Evolutionary conservation across 2,797 vertebrate genomes (phyloP).

Genomic region (Onychomys leucogaster): DNA sequence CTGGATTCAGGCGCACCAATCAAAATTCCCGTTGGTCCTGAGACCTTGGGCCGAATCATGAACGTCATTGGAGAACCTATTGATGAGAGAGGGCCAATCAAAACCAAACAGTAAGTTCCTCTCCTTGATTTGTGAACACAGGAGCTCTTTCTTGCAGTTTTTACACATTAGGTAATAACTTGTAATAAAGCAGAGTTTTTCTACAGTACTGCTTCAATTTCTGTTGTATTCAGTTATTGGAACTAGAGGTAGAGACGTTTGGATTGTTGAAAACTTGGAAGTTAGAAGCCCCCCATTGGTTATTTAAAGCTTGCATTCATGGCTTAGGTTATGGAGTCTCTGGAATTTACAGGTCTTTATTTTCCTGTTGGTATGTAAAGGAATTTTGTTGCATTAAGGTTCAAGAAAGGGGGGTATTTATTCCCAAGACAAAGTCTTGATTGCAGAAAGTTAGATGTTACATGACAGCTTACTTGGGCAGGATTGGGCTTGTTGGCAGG

Average conservation of each 20-base stretch:
- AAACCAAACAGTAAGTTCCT: slow-evolving; percentile 94
- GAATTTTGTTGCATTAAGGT: slow-evolving; percentile 1
- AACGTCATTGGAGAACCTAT: slow-evolving; percentile 99
- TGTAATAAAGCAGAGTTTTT: not conserved
- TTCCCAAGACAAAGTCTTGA: slow-evolving; percentile 34
- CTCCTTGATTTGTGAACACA: not conserved
- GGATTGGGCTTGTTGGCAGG: not conserved
- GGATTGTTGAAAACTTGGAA: not conserved
- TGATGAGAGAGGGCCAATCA: slow-evolving; percentile 97
- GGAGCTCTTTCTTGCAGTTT: slow-evolving; percentile 20
- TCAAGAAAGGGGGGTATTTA: slow-evolving; percentile 6
- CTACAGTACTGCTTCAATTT: not conserved
- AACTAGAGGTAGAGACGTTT: slow-evolving; percentile 27
- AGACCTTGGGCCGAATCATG: slow-evolving; percentile 98
- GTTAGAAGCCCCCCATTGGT: not conserved
- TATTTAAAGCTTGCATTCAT: not conserved
- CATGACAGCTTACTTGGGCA: not conserved
- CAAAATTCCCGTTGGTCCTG: slow-evolving; percentile 98
- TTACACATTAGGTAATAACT: not conserved
- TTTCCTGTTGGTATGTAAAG: slow-evolving; percentile 16
- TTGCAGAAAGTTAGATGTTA: not conserved
- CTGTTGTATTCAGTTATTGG: not conserved
- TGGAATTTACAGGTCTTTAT: not conserved
- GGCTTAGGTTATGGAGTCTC: not conserved
- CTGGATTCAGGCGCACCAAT: slow-evolving; percentile 97